phyloP scores from a whole-genome alignment of 1,140 invertebrate genomes.

The Chymomyza costata region DNA sequence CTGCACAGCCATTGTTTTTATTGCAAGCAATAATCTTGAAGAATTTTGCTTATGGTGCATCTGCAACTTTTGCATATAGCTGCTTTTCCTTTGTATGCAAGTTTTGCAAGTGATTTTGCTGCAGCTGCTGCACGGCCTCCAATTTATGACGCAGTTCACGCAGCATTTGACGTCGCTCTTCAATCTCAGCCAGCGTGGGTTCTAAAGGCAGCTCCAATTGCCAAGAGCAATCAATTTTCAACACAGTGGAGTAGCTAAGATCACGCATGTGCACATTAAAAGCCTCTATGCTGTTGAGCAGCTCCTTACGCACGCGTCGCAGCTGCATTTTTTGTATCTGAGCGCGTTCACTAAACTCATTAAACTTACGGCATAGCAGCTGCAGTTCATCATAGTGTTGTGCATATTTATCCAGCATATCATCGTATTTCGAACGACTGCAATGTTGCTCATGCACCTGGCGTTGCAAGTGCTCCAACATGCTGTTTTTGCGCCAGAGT shows the following conservation, averaged over 20 bases:
- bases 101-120: no score
- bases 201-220: conserved; percentile 13
- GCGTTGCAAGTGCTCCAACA: no score
- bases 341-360: conserved; percentile 12
- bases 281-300: conserved; percentile 14
- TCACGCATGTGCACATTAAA: conserved; percentile 18
- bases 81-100: no score
- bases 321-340: conserved; percentile 4
- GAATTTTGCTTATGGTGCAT: no score
- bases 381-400: conserved; percentile 1
- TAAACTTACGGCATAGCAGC: not conserved
- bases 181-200: not conserved
- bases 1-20: no score
- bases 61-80: no score
- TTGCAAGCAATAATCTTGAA: no score
- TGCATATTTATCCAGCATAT: not conserved
- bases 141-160: no score
- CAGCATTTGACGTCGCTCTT: not conserved
- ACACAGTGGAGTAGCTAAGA: conserved; percentile 8
- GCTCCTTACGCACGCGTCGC: conserved; percentile 2
- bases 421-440: no score
- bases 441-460: no score
- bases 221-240: not conserved
- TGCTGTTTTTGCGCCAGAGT: no score
- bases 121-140: not conserved